Percentiles rank a stretch among this genome's conserved stretches.
These are phyloP conservation scores for Enteromius anoplus DNA, from an alignment of 2,797 vertebrate species.

Conservation along the genomic window DNA sequence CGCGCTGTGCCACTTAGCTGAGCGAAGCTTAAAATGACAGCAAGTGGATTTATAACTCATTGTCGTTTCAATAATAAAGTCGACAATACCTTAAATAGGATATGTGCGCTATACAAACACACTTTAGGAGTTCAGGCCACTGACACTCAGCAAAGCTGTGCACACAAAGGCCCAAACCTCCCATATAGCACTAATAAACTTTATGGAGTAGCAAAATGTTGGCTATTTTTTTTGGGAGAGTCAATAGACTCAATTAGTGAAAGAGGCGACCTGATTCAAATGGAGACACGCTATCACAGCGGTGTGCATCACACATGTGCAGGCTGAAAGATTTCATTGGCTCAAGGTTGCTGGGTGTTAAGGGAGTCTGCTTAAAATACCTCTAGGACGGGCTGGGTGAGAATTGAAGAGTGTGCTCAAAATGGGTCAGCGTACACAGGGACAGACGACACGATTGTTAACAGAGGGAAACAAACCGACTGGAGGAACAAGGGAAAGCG, in stretches of 20 bases:
- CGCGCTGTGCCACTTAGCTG: background rate
- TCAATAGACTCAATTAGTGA: slow-evolving; percentile 33
- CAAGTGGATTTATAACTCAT: background rate
- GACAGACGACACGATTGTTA: slow-evolving; percentile 41
- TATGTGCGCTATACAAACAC: background rate
- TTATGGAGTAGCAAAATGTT: background rate
- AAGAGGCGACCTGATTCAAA: slow-evolving; percentile 38
- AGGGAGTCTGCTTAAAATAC: slow-evolving; percentile 61
- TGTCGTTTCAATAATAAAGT: slow-evolving; percentile 11
- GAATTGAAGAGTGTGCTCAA: slow-evolving; percentile 36
- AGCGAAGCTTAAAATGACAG: slow-evolving; percentile 3
- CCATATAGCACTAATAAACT: slow-evolving; percentile 6
- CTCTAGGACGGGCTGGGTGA: slow-evolving; percentile 35
- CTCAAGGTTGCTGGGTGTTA: slow-evolving; percentile 54
- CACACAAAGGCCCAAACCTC: background rate
- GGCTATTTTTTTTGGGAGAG: background rate
- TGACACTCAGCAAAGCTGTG: background rate
- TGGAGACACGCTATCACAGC: slow-evolving; percentile 10
- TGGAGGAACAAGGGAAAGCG: background rate
- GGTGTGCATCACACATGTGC: slow-evolving; percentile 31
- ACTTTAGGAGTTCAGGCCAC: background rate
- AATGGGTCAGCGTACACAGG: slow-evolving; percentile 60
- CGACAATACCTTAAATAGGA: background rate
- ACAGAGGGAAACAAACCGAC: slow-evolving; percentile 9
- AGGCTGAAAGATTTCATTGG: slow-evolving; percentile 40